A percentile compares a stretch with the other conserved stretches of the same genome.
These are phyloP conservation scores for Calephelis virginiensis DNA, from an alignment of 1,140 invertebrate genomes.

Conservation along the genomic window DNA sequence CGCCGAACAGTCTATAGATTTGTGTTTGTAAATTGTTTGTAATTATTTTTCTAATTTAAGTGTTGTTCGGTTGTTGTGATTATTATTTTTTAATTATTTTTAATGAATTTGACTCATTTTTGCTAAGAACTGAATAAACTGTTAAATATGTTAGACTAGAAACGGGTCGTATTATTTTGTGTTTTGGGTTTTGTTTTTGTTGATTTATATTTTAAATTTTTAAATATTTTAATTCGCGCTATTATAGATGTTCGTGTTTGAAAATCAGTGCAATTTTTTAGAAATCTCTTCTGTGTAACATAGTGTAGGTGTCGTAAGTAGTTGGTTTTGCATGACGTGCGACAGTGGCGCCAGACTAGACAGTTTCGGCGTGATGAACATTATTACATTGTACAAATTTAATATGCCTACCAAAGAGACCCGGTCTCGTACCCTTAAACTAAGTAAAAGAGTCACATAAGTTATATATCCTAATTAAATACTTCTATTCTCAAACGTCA, in stretches of 20 bases:
- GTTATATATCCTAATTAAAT: conserved; percentile 56
- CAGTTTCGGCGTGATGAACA: conserved; percentile 59
- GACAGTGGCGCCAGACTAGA: conserved; percentile 45
- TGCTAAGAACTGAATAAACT: conserved; percentile 63
- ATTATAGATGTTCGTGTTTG: conserved; percentile 72
- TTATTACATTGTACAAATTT: conserved; percentile 78
- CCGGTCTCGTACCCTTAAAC: conserved; percentile 77
- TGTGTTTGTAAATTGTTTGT: conserved; percentile 79
- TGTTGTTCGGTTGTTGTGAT: conserved; percentile 79
- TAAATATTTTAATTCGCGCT: conserved; percentile 73
- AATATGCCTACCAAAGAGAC: conserved; percentile 80
- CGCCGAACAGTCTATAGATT: conserved; percentile 67
- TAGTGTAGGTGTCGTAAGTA: conserved; percentile 66
- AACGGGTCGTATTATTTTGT: conserved; percentile 78
- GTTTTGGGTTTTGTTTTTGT: conserved; percentile 75
- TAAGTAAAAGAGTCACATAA: conserved; percentile 73
- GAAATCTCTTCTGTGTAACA: conserved; percentile 74
- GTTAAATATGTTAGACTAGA: conserved; percentile 74
- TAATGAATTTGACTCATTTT: conserved; percentile 63
- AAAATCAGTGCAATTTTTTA: conserved; percentile 77
- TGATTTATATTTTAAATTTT: conserved; percentile 66
- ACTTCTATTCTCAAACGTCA: conserved; percentile 48
- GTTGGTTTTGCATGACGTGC: conserved; percentile 58
- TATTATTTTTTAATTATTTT: conserved; percentile 74
- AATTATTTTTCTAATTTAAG: conserved; percentile 77